These are phyloP conservation scores for Pomatostomus ruficeps DNA, from an alignment of 2,113 vertebrate species.

Conservation along the genomic window DNA sequence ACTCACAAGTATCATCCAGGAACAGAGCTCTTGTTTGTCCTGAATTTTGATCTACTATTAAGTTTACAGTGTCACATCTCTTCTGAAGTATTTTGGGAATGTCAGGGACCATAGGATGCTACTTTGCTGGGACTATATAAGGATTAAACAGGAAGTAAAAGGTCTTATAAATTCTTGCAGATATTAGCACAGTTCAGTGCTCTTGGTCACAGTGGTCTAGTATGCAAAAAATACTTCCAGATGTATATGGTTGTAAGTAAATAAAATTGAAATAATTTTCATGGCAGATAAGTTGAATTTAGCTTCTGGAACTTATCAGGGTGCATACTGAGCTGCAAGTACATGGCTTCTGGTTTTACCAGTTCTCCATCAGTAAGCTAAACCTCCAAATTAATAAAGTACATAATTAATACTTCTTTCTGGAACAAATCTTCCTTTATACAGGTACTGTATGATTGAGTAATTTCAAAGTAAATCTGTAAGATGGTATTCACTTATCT, in stretches of 20 bases:
- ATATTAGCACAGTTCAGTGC: background rate
- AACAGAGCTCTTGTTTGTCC: background rate
- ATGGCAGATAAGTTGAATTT: background rate
- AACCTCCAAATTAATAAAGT: background rate
- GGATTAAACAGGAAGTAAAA: background rate
- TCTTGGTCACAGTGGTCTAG: background rate
- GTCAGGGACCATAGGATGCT: background rate
- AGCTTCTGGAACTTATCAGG: background rate
- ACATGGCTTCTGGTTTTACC: background rate
- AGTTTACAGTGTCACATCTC: background rate
- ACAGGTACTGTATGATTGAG: background rate
- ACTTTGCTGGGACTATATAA: background rate
- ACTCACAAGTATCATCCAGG: background rate
- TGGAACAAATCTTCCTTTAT: background rate
- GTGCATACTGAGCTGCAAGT: background rate
- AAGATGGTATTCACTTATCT: background rate
- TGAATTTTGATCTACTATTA: rapidly evolving
- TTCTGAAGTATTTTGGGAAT: background rate
- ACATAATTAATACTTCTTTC: background rate
- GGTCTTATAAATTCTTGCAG: background rate
- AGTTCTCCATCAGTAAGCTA: background rate
- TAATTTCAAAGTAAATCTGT: background rate
- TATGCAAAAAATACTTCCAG: background rate
- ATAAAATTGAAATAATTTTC: background rate
- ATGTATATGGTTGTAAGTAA: background rate